Percentiles rank a stretch among this genome's conserved stretches.
These are phyloP conservation scores for Cotesia typhae DNA, from an alignment of 1,140 invertebrate species.

Conservation along the genomic window DNA sequence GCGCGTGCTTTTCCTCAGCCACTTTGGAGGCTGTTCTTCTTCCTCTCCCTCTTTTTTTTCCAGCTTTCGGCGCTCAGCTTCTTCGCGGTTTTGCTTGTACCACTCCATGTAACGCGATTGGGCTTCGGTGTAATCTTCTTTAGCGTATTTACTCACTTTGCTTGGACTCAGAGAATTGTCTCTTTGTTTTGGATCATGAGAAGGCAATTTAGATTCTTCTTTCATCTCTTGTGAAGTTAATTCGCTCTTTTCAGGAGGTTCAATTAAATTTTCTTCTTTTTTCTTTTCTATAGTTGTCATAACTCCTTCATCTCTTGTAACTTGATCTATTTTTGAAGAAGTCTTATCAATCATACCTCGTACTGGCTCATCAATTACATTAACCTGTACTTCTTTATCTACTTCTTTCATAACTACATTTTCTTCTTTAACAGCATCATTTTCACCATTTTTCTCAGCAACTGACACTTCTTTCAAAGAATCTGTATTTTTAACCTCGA, in stretches of 20 bases:
- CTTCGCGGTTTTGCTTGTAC: constrained; percentile 63
- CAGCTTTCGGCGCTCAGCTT: constrained; percentile 51
- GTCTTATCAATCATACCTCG: too few species aligned
- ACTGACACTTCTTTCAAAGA: background rate
- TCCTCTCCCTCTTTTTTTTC: constrained; percentile 51
- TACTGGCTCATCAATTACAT: too few species aligned
- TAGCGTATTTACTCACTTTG: constrained; percentile 17
- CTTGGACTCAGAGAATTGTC: constrained; percentile 25
- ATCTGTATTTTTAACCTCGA: too few species aligned
- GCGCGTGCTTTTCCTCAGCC: constrained; percentile 48
- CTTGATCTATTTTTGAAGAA: too few species aligned
- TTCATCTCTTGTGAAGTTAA: background rate
- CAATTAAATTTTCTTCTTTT: background rate
- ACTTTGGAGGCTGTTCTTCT: constrained; percentile 52
- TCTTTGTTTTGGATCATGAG: background rate
- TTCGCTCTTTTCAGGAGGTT: background rate
- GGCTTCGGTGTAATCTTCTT: constrained; percentile 44
- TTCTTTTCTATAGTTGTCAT: too few species aligned
- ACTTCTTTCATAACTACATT: background rate
- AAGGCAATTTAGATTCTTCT: background rate
- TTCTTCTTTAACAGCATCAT: background rate
- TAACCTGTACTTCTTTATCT: too few species aligned
- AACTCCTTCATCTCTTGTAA: too few species aligned
- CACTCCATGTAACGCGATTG: constrained; percentile 68
- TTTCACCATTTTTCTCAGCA: background rate